phyloP scores from a whole-genome alignment of 1,140 invertebrate species.

The Whitmania pigra region DNA sequence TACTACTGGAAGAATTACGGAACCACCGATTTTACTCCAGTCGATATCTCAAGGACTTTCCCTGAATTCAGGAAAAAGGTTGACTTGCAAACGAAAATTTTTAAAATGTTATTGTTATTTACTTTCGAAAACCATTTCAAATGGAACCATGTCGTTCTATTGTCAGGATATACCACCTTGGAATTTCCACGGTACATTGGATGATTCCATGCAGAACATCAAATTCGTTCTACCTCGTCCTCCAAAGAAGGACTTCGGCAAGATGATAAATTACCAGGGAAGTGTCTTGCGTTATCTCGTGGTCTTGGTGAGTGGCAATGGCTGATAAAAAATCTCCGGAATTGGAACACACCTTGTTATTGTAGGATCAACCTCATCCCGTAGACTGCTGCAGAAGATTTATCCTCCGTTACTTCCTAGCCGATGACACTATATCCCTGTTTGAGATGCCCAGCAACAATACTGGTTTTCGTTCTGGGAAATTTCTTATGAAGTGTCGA shows the following conservation, averaged over 20 bases:
- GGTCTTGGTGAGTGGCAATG: slow-evolving; percentile 32
- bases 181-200: slow-evolving; percentile 71
- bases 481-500: background rate
- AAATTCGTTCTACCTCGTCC: slow-evolving; percentile 54
- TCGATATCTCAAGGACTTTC: slow-evolving; percentile 31
- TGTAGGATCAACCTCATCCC: background rate
- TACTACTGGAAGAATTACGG: slow-evolving; percentile 59
- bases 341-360: slow-evolving; percentile 1
- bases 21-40: slow-evolving; percentile 40
- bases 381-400: background rate
- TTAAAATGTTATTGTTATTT: background rate
- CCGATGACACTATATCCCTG: background rate
- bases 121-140: background rate
- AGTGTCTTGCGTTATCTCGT: slow-evolving; percentile 44
- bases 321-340: background rate
- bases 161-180: slow-evolving; percentile 59
- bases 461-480: background rate
- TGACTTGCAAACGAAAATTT: background rate
- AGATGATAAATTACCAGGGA: slow-evolving; percentile 63
- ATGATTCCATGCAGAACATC: slow-evolving; percentile 59
- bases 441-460: background rate
- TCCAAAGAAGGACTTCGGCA: slow-evolving; percentile 61
- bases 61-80: slow-evolving; percentile 46
- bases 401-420: background rate
- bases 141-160: background rate